phyloP scores from a whole-genome alignment of 2,113 vertebrate species.

The Dasyprocta punctata region DNA sequence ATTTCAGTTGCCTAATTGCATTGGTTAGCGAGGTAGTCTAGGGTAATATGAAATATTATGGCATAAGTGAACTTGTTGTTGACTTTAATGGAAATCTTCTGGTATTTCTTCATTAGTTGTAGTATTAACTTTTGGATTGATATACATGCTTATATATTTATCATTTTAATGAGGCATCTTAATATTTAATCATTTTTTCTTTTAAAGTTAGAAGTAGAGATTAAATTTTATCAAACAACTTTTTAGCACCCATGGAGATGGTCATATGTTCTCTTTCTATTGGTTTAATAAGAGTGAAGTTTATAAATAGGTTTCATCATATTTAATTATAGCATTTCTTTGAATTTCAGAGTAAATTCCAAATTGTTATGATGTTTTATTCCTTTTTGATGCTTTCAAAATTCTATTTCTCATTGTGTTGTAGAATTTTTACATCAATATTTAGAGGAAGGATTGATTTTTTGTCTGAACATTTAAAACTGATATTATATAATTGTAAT shows the following conservation, averaged over 20 bases:
- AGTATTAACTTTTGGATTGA: neutral
- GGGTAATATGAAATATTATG: neutral
- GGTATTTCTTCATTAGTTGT: constrained; percentile 32
- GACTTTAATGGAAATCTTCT: constrained; percentile 13
- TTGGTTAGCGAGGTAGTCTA: neutral
- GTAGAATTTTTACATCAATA: neutral
- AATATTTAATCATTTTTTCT: constrained; percentile 22
- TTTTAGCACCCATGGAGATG: neutral
- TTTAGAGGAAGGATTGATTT: neutral
- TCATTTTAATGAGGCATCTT: constrained; percentile 11
- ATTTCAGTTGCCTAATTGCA: constrained; percentile 1
- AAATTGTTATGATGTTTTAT: neutral
- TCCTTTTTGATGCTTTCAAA: neutral
- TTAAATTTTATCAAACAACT: constrained; percentile 1
- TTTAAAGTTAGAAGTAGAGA: constrained; percentile 20
- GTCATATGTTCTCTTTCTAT: neutral
- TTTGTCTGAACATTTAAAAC: neutral
- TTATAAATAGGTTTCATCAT: constrained; percentile 27
- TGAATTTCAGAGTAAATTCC: neutral
- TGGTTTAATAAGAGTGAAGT: constrained; percentile 19
- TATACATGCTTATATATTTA: neutral
- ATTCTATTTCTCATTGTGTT: constrained; percentile 1
- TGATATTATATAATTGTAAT: neutral
- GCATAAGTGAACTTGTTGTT: constrained; percentile 31
- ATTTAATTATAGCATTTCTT: neutral